phyloP scores from a whole-genome alignment of 2,888 invertebrate genomes.

The Apotomis turbidana region DNA sequence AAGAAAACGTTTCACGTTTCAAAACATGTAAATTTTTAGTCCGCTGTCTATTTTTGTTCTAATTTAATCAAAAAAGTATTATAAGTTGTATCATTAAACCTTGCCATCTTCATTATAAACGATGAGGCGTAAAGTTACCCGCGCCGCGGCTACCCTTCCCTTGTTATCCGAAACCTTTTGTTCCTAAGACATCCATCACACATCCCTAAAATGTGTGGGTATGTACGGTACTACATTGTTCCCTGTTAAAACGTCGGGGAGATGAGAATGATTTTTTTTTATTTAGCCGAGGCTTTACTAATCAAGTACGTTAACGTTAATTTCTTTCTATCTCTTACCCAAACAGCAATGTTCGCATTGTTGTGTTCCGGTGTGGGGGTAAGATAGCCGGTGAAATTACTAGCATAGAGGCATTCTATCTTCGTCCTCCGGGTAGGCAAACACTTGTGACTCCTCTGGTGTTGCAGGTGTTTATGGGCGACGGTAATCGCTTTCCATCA shows the following conservation, averaged over 20 bases:
- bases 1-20: no score
- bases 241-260: slow-evolving; percentile 7
- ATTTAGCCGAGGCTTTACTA: neutral
- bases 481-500: no score
- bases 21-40: no score
- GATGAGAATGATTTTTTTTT: no score
- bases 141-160: slow-evolving; percentile 11
- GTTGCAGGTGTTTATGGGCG: no score
- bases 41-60: neutral
- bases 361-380: no score
- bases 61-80: neutral
- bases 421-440: no score
- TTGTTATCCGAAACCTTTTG: slow-evolving; percentile 35
- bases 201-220: slow-evolving; percentile 9
- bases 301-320: neutral
- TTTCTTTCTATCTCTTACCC: no score
- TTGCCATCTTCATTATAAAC: slow-evolving; percentile 26
- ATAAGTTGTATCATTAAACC: slow-evolving; percentile 19
- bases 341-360: no score
- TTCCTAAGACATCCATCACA: slow-evolving; percentile 33
- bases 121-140: slow-evolving; percentile 29
- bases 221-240: slow-evolving; percentile 19
- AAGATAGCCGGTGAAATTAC: no score
- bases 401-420: no score
- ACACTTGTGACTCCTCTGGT: no score